Conservation (phyloP, 2,888 invertebrate genomes). For the Platyscelio sp. region DNA sequence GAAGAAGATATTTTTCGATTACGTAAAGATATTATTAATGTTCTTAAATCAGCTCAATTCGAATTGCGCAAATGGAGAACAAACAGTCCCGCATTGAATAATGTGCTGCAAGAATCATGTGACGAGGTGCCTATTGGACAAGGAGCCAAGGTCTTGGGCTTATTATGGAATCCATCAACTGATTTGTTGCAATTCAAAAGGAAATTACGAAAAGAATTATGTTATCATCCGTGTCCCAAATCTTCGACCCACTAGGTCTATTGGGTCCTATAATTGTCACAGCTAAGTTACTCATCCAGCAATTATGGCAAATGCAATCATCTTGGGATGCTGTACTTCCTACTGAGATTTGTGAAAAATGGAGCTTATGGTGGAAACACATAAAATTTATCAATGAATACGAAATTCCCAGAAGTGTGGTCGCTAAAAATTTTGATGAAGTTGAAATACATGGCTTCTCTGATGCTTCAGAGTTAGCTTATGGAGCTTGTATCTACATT, state of each 20-base stretch:
- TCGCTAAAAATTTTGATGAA: no score
- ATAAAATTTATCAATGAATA: background rate
- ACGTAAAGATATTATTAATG: background rate
- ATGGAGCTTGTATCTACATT: no score
- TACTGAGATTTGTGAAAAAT: background rate
- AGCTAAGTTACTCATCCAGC: background rate
- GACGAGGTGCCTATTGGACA: background rate
- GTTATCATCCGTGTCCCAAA: no score
- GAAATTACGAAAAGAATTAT: no score
- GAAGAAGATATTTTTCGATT: background rate
- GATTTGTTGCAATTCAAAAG: conserved; percentile 17
- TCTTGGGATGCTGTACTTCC: conserved; percentile 11
- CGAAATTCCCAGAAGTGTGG: no score
- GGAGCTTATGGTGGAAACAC: background rate
- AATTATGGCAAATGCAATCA: conserved; percentile 1
- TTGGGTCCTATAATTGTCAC: no score
- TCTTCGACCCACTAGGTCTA: no score
- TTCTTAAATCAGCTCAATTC: background rate
- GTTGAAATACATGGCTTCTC: no score
- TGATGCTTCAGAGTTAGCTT: no score
- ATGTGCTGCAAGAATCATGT: background rate
- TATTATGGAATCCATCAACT: conserved; percentile 45
- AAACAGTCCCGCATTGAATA: background rate
- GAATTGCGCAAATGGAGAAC: conserved; percentile 8
- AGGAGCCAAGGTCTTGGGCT: conserved; percentile 31